Evolutionary conservation across 2,888 invertebrate species (phyloP).

Genomic region (Ophioninae sp.): DNA sequence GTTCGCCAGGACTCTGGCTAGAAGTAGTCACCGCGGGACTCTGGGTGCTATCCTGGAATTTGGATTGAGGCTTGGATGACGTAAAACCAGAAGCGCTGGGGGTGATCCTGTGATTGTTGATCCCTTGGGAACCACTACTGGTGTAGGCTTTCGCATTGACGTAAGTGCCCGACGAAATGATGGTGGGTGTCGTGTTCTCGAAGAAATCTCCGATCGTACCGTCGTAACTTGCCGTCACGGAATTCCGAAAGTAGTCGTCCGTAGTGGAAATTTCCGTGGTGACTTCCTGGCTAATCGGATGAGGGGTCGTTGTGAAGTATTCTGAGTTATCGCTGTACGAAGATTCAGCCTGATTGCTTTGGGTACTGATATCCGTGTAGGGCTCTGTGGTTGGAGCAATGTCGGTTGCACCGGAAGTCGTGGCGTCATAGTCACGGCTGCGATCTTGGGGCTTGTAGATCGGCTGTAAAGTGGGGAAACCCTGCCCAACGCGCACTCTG

Average conservation of each 20-base stretch:
- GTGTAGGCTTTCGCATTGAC: constrained; percentile 54
- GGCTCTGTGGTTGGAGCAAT: constrained; percentile 62
- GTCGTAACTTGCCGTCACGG: constrained; percentile 62
- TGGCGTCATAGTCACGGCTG: constrained; percentile 64
- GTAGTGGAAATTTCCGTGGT: constrained; percentile 74
- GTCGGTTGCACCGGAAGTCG: constrained; percentile 59
- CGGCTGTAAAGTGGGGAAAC: constrained; percentile 73
- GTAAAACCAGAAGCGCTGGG: constrained; percentile 41
- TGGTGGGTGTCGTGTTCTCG: constrained; percentile 59
- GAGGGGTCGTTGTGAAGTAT: constrained; percentile 62
- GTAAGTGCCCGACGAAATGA: constrained; percentile 53
- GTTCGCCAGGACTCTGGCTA: not conserved
- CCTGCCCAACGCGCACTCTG: constrained; percentile 69
- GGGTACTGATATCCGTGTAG: constrained; percentile 66
- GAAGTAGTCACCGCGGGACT: constrained; percentile 47
- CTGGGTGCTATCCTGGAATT: constrained; percentile 46
- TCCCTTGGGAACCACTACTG: constrained; percentile 16
- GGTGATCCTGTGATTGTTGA: constrained; percentile 14
- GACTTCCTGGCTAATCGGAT: constrained; percentile 61
- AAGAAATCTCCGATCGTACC: constrained; percentile 62
- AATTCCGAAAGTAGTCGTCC: constrained; percentile 53
- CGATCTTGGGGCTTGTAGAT: constrained; percentile 71
- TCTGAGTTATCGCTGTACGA: constrained; percentile 65
- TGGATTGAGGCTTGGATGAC: constrained; percentile 43
- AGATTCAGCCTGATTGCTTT: constrained; percentile 65